A percentile compares a stretch with the other conserved stretches of the same genome.
phyloP scores from a whole-genome alignment of 1,140 invertebrate species.

The Laodelphax striatellus region DNA sequence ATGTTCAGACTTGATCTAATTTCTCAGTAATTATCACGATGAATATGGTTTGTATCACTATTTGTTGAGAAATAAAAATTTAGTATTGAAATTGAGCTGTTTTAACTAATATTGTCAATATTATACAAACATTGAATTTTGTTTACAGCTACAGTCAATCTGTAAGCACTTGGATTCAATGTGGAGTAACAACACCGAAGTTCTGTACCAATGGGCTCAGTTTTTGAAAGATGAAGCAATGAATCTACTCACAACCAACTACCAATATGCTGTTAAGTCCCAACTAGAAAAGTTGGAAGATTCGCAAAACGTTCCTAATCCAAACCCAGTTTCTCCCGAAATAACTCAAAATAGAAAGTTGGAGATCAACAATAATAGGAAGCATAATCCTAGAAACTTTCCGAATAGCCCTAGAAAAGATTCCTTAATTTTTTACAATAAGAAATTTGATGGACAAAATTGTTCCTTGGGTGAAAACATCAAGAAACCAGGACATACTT shows the following conservation, averaged over 20 bases:
- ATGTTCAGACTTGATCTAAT: too few relatives aligned
- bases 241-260: constrained; percentile 30
- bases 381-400: neutral
- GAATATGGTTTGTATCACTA: too few relatives aligned
- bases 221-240: constrained; percentile 44
- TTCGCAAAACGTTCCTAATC: neutral
- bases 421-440: too few relatives aligned
- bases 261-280: constrained; percentile 24
- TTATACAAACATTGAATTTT: too few relatives aligned
- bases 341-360: neutral
- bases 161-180: constrained; percentile 42
- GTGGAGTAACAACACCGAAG: constrained; percentile 40
- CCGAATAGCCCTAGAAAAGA: too few relatives aligned
- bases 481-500: too few relatives aligned
- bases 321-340: neutral
- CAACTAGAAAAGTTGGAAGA: neutral
- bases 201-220: constrained; percentile 43
- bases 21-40: too few relatives aligned
- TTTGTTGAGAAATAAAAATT: too few relatives aligned
- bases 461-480: too few relatives aligned
- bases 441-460: too few relatives aligned
- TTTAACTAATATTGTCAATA: too few relatives aligned
- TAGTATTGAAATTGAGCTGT: too few relatives aligned
- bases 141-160: constrained; percentile 21
- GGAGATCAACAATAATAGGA: neutral